A percentile compares a stretch with the other conserved stretches of the same genome.
Conservation (phyloP, 2,113 vertebrate genomes). For the Pluvialis apricaria region DNA sequence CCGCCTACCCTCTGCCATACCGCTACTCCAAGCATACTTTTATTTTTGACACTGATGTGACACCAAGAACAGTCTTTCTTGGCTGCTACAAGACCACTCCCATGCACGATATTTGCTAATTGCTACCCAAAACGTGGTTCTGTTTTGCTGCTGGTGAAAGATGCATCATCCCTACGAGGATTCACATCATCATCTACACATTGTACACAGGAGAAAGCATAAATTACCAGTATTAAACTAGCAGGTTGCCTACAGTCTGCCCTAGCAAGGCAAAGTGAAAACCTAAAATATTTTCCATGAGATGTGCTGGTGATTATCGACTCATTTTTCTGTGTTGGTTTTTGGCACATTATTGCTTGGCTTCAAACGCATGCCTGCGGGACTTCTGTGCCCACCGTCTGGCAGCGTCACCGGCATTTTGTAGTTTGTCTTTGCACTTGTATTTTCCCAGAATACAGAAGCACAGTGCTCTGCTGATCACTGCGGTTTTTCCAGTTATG, state of each 20-base stretch:
- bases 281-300: not conserved
- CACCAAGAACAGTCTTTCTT: not conserved
- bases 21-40: not conserved
- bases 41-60: not conserved
- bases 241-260: not conserved
- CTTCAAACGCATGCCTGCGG: conserved; percentile 3
- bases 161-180: not conserved
- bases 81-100: not conserved
- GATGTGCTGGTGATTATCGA: conserved; percentile 51
- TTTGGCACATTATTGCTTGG: conserved; percentile 64
- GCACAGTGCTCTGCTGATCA: not conserved
- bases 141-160: not conserved
- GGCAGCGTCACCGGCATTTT: not conserved
- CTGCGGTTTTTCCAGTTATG: not conserved
- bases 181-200: not conserved
- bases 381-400: conserved; percentile 26
- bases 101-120: not conserved
- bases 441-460: not conserved
- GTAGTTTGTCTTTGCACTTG: not conserved
- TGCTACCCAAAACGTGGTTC: not conserved
- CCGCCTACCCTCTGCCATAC: not conserved
- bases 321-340: not conserved
- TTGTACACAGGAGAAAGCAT: not conserved
- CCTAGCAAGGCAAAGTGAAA: conserved; percentile 14
- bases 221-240: not conserved